phyloP scores from a whole-genome alignment of 2,888 invertebrate genomes.

The Gandaritis pyraliata region DNA sequence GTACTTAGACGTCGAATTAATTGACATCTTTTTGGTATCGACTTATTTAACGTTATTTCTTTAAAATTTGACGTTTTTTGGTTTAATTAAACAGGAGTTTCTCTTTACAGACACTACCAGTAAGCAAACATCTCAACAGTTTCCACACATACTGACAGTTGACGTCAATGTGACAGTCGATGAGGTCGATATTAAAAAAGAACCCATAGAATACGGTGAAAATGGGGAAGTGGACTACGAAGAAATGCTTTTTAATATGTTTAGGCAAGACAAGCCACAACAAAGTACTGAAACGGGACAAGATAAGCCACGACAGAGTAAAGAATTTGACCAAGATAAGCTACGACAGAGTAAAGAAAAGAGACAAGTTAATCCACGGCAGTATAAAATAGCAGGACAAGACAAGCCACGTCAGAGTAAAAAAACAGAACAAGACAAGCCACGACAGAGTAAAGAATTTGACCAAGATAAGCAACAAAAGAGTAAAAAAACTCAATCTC shows the following conservation, averaged over 20 bases:
- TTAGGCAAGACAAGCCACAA: conserved; percentile 10
- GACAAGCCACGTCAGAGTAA: background rate
- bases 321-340: background rate
- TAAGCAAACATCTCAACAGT: background rate
- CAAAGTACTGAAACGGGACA: too few relatives aligned
- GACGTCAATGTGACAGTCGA: conserved; percentile 12
- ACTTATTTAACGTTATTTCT: too few relatives aligned
- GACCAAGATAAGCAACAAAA: background rate
- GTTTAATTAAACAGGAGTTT: too few relatives aligned
- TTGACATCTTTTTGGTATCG: too few relatives aligned
- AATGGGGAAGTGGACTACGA: conserved; percentile 27
- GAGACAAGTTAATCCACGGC: background rate
- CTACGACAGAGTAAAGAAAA: background rate
- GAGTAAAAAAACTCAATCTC: background rate
- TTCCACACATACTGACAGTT: background rate
- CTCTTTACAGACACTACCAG: background rate
- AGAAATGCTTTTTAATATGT: conserved; percentile 29
- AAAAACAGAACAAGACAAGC: background rate
- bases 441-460: background rate
- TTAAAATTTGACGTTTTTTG: too few relatives aligned
- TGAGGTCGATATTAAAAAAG: conserved; percentile 23
- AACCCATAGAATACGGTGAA: conserved; percentile 10
- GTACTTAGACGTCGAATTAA: too few relatives aligned
- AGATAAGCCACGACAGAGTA: background rate
- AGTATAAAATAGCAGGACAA: background rate